These are phyloP conservation scores for Elymnias hypermnestra DNA, from an alignment of 1,140 invertebrate species.

Conservation along the genomic window DNA sequence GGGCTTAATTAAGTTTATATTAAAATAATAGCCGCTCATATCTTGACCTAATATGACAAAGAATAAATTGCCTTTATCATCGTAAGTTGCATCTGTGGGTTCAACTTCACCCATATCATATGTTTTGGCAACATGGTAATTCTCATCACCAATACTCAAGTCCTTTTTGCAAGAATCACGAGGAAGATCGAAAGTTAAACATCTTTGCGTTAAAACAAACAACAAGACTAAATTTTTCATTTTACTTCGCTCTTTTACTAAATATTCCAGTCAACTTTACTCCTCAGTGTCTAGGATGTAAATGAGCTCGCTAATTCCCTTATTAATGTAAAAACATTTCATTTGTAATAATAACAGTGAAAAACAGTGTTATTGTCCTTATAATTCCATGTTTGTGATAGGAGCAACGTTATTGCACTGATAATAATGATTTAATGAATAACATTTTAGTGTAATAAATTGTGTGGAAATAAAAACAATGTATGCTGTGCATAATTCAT, in stretches of 20 bases:
- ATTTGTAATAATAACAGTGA: background rate
- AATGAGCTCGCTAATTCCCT: conserved; percentile 1
- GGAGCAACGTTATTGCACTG: conserved; percentile 4
- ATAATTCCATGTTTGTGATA: conserved; percentile 10
- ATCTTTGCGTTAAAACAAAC: conserved; percentile 18
- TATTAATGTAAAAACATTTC: background rate
- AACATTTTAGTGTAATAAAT: background rate
- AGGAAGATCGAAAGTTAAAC: conserved; percentile 45
- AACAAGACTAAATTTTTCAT: conserved; percentile 14
- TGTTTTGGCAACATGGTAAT: conserved; percentile 35
- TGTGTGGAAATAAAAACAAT: conserved; percentile 4
- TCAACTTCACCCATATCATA: conserved; percentile 38
- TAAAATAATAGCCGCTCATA: conserved; percentile 41
- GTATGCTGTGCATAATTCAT: background rate
- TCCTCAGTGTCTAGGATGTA: background rate
- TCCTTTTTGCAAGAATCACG: conserved; percentile 31
- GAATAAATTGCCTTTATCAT: conserved; percentile 50
- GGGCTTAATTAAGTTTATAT: conserved; percentile 40
- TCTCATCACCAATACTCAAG: conserved; percentile 43
- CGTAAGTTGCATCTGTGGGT: conserved; percentile 52
- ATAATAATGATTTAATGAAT: background rate
- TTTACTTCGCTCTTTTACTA: background rate
- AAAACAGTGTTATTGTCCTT: conserved; percentile 6
- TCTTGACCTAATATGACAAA: conserved; percentile 43
- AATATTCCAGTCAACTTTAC: background rate